Evolutionary conservation across 1,140 invertebrate genomes (phyloP), one percentile per base, ranked within the genome.

Genomic region (Hyphantria cunea): DNA sequence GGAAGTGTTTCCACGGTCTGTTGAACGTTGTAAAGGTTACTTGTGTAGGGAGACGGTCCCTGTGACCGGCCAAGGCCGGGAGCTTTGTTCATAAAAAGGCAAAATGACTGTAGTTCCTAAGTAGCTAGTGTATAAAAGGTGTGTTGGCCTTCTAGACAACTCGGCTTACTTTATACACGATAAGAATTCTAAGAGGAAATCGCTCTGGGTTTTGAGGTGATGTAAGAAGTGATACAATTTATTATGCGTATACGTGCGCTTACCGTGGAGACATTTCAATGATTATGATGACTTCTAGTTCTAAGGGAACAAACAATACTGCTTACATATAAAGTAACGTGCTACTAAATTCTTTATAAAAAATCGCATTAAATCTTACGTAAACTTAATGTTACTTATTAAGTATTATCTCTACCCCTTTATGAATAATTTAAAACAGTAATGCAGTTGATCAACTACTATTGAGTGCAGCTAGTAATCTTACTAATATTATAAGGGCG

Each of bases 21-120:
- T 62, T 54, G 68, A 59, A 49, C 59, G 55, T 37, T 49, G 62
- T 62, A 76, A 70, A 76, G 67, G 70, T 72, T 72, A 61, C 45
- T 25, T 62, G 55, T 72, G 68, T 69, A 64, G 70, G 64, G 68
- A 60, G 62, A 70, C 67, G 65, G 53, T 70, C 58, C 65, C 62
- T 48, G 64, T 65, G 62, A 60, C 58, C 68, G 62, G 64, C 61
- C 74, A 76, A 76, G 74, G 74, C 56, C 73, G 50, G 52, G 63
- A 47, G 14, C 42, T 34, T 44, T 25, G 42, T 52, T 64, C 64
- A 67, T 69, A 75, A 69, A 75, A 70, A 73, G 64, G 54, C 59
- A 41, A 13, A 14, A 49, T 33, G 11, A 44, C 51, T 34, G 37
- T 39, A 25, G 17, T 49, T 32, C 9, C 49, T 42, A 54, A 51